Conservation (phyloP, 2,888 invertebrate genomes). For the Orgyia antiqua region DNA sequence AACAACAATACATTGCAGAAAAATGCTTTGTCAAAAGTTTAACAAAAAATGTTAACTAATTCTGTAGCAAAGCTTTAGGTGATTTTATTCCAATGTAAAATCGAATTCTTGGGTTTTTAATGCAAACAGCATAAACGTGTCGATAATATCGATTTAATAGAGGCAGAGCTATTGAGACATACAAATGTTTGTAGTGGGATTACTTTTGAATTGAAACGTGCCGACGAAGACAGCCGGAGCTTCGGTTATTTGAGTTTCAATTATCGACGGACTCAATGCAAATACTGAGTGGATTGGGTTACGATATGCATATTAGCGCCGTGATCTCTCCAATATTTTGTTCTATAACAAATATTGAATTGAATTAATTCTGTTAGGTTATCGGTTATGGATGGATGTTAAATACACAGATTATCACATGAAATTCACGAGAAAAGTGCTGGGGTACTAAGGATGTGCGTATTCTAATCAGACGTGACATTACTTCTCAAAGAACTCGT, state of each 20-base stretch:
- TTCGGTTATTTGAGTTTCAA: constrained; percentile 72
- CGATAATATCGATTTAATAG: constrained; percentile 25
- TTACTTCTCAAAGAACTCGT: no score
- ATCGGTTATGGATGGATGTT: neutral
- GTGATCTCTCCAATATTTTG: constrained; percentile 21
- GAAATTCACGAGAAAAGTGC: no score
- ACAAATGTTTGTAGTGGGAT: constrained; percentile 72
- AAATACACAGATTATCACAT: no score
- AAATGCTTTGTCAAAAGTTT: no score
- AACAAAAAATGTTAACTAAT: no score
- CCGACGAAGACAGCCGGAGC: constrained; percentile 64
- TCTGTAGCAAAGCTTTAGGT: no score
- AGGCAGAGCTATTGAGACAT: constrained; percentile 58
- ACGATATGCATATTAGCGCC: constrained; percentile 61
- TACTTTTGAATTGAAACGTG: constrained; percentile 75
- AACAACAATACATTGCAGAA: no score
- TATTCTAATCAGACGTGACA: no score
- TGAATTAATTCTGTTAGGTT: constrained; percentile 15
- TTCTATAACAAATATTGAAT: constrained; percentile 23
- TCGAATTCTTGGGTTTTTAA: no score
- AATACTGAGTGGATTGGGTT: constrained; percentile 58
- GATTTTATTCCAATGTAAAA: no score
- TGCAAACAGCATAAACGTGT: no score
- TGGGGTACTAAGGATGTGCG: no score
- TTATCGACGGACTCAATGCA: constrained; percentile 61